Percentiles rank a stretch among this genome's conserved stretches.
These are phyloP conservation scores for Corythaeola cristata DNA, from an alignment of 2,113 vertebrate genomes.

Conservation along the genomic window DNA sequence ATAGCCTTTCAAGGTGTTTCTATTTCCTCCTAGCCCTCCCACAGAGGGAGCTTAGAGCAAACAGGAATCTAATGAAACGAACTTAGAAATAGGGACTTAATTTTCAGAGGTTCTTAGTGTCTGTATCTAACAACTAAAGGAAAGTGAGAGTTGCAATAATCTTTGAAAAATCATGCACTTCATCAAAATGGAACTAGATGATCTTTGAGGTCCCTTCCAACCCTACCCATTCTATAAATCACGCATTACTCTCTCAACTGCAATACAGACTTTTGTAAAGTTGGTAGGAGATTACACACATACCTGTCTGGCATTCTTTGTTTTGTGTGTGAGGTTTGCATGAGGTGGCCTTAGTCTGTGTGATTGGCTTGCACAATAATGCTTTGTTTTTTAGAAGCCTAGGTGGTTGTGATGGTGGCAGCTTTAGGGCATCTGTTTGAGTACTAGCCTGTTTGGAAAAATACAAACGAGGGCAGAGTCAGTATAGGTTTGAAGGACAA, in stretches of 20 bases:
- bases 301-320: slow-evolving; percentile 91
- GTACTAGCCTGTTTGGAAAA: slow-evolving; percentile 80
- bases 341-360: slow-evolving; percentile 92
- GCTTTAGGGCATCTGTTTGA: slow-evolving; percentile 85
- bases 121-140: background rate
- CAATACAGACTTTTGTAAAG: background rate
- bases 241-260: background rate
- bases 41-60: background rate
- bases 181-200: background rate
- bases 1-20: background rate
- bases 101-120: background rate
- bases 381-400: slow-evolving; percentile 96
- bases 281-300: background rate
- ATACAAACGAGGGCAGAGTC: background rate
- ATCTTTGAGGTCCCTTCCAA: too few species aligned
- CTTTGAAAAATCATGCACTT: background rate
- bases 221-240: background rate
- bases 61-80: background rate
- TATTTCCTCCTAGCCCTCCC: background rate
- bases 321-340: slow-evolving; percentile 89
- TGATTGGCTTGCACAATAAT: slow-evolving; percentile 91
- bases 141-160: background rate
- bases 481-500: background rate
- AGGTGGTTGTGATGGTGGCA: slow-evolving; percentile 77
- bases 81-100: background rate